phyloP scores from a whole-genome alignment of 92 coral and sea anemone genomes.

The Parazoanthus darwini region DNA sequence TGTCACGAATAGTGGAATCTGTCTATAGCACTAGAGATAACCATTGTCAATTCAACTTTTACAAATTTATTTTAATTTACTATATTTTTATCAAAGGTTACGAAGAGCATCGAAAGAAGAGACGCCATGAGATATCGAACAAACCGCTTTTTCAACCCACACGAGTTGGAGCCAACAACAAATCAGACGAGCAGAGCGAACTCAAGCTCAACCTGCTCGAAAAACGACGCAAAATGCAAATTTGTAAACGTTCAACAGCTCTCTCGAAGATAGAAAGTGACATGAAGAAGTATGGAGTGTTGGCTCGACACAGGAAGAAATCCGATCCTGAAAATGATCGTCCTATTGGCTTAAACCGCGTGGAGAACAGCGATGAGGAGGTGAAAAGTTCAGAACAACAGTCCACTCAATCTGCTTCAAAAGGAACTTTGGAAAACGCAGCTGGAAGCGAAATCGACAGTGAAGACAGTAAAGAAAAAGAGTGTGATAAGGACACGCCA shows the following conservation, averaged over 20 bases:
- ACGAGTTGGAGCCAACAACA: slow-evolving; percentile 13
- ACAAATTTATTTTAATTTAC: neutral
- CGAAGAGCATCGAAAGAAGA: slow-evolving; percentile 75
- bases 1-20: no score
- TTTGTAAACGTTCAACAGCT: slow-evolving; percentile 19
- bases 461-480: neutral
- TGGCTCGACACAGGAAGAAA: slow-evolving; percentile 40
- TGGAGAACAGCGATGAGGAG: neutral
- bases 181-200: neutral
- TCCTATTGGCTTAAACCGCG: neutral
- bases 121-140: slow-evolving; percentile 69
- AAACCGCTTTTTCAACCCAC: slow-evolving; percentile 65
- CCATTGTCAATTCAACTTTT: neutral
- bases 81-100: slow-evolving; percentile 52
- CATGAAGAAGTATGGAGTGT: slow-evolving; percentile 34
- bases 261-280: slow-evolving; percentile 11
- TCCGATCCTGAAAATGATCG: slow-evolving; percentile 10
- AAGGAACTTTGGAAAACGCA: neutral
- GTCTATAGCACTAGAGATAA: no score
- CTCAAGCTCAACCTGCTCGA: slow-evolving; percentile 40
- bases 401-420: neutral
- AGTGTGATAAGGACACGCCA: neutral
- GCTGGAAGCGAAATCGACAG: neutral
- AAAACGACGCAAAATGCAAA: slow-evolving; percentile 52
- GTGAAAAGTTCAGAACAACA: neutral